Evolutionary conservation across 1,140 invertebrate species (phyloP).

Genomic region (Saccostrea echinata): DNA sequence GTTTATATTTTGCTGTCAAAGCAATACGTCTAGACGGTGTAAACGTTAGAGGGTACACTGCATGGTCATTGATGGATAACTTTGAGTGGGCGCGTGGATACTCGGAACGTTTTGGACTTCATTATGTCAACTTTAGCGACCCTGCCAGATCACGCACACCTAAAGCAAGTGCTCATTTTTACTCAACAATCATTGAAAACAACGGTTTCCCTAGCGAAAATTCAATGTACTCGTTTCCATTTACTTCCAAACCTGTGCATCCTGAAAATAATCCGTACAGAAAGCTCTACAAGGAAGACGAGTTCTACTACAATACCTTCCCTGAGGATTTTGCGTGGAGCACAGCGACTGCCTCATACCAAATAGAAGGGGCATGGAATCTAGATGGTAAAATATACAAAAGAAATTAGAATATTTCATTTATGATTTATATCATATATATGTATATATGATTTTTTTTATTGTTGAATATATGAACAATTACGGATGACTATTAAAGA

Average conservation of each 20-base stretch:
- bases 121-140: constrained; percentile 87
- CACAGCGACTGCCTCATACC: constrained; percentile 79
- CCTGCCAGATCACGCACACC: constrained; percentile 84
- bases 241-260: constrained; percentile 48
- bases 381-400: constrained; percentile 72
- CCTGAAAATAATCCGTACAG: constrained; percentile 35
- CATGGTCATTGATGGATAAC: constrained; percentile 90
- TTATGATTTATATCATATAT: too few relatives aligned
- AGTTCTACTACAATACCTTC: constrained; percentile 70
- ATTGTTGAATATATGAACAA: too few relatives aligned
- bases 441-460: too few relatives aligned
- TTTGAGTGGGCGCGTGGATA: constrained; percentile 86
- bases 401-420: too few relatives aligned
- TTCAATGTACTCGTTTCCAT: constrained; percentile 69
- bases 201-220: constrained; percentile 61
- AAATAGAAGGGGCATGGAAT: constrained; percentile 80
- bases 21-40: constrained; percentile 83
- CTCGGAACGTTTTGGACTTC: constrained; percentile 86
- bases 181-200: constrained; percentile 55
- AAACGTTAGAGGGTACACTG: constrained; percentile 85
- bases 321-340: constrained; percentile 78
- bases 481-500: too few relatives aligned
- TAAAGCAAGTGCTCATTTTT: constrained; percentile 81
- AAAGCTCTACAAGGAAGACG: constrained; percentile 38
- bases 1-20: constrained; percentile 34